Evolutionary conservation across 2,797 vertebrate species (phyloP).

Genomic region (Phyllotis vaccarum): DNA sequence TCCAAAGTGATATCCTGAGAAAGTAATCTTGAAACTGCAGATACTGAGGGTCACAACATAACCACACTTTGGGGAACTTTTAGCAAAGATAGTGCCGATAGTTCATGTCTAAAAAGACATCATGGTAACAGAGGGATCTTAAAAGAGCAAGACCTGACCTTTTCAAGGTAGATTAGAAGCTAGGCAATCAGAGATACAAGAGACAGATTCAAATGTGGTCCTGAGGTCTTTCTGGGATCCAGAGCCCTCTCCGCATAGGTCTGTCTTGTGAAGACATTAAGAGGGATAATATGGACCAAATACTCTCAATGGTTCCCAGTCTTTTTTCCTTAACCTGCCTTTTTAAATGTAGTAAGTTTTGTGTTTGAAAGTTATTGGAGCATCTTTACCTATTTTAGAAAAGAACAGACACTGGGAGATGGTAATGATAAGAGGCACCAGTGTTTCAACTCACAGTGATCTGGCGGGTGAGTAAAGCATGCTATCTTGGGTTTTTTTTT

Average conservation of each 20-base stretch:
- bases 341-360: not conserved
- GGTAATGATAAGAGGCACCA: not conserved
- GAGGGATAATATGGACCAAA: not conserved
- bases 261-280: not conserved
- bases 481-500: not conserved
- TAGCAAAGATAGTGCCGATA: conserved; percentile 68
- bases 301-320: not conserved
- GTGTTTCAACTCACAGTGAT: not conserved
- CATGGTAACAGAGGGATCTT: conserved; percentile 55
- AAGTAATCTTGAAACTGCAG: conserved; percentile 75
- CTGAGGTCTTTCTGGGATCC: not conserved
- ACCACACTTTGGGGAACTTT: conserved; percentile 73
- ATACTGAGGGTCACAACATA: conserved; percentile 71
- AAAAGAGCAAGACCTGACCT: conserved; percentile 56
- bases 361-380: not conserved
- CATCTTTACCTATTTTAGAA: not conserved
- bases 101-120: conserved; percentile 74
- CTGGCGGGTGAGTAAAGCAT: not conserved
- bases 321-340: not conserved
- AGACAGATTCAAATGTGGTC: not conserved
- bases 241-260: not conserved
- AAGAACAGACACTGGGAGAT: not conserved
- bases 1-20: conserved; percentile 73
- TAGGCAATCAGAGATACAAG: not conserved
- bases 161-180: conserved; percentile 37